phyloP scores from a whole-genome alignment of 2,888 invertebrate species.

The Leucozona laternaria region DNA sequence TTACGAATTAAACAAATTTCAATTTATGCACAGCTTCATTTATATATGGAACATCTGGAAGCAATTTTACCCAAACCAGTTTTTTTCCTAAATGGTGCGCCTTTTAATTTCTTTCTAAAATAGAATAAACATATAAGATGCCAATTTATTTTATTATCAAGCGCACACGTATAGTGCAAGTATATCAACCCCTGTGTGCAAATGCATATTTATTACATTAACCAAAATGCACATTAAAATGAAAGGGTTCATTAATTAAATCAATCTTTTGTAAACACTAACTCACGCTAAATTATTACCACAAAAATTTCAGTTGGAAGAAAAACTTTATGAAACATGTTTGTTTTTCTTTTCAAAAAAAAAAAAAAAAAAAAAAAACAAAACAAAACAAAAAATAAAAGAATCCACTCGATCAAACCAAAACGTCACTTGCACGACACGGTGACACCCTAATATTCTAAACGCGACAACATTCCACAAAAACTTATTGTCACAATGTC shows the following conservation, averaged over 20 bases:
- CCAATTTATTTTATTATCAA: not conserved
- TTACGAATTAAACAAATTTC: not conserved
- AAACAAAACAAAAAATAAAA: constrained; percentile 45
- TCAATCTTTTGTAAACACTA: constrained; percentile 19
- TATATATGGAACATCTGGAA: not conserved
- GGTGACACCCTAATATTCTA: constrained; percentile 67
- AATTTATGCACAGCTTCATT: not conserved
- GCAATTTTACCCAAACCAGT: not conserved
- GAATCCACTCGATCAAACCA: constrained; percentile 74
- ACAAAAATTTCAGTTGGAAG: not conserved
- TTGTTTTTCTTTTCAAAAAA: constrained; percentile 35
- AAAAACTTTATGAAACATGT: constrained; percentile 43
- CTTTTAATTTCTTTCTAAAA: not conserved
- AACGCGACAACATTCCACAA: constrained; percentile 59
- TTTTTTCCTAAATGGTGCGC: not conserved
- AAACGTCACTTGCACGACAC: constrained; percentile 71
- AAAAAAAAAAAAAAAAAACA: constrained; percentile 29
- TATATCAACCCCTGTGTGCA: not conserved
- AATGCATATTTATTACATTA: constrained; percentile 35
- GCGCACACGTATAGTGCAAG: not conserved
- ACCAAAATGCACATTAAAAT: constrained; percentile 47
- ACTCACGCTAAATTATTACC: not conserved
- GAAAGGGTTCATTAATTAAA: constrained; percentile 58
- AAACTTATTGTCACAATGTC: constrained; percentile 57
- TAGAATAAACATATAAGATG: not conserved